These are phyloP conservation scores for Piaya cayana DNA, from an alignment of 2,113 vertebrate genomes.

Conservation along the genomic window DNA sequence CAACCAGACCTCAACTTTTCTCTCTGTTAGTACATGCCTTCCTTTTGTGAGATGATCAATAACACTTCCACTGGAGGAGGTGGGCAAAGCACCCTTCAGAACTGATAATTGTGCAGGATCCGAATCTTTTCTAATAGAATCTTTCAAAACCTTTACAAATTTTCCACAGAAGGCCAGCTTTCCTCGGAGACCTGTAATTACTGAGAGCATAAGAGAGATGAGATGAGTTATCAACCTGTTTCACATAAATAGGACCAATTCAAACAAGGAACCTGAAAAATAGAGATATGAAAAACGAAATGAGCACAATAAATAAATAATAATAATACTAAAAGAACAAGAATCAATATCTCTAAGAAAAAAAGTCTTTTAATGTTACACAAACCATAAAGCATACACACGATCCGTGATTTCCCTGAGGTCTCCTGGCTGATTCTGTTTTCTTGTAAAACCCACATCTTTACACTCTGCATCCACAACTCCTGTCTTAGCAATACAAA, in stretches of 20 bases:
- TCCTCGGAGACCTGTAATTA: constrained; percentile 74
- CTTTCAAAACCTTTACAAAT: constrained; percentile 71
- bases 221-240: constrained; percentile 17
- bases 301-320: neutral
- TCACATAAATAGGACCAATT: constrained; percentile 41
- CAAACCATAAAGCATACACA: constrained; percentile 68
- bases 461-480: constrained; percentile 10
- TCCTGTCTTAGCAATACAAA: neutral
- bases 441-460: constrained; percentile 29
- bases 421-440: constrained; percentile 26
- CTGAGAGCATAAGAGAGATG: constrained; percentile 35
- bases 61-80: constrained; percentile 56
- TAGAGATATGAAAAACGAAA: constrained; percentile 46
- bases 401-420: constrained; percentile 72
- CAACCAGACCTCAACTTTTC: constrained; percentile 21
- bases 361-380: constrained; percentile 67
- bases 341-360: constrained; percentile 60
- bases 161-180: constrained; percentile 56
- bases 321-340: constrained; percentile 35
- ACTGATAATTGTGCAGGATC: constrained; percentile 68
- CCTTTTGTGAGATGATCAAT: constrained; percentile 72
- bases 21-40: constrained; percentile 1
- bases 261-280: neutral
- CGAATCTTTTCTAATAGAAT: constrained; percentile 72
- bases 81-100: constrained; percentile 70